Evolutionary conservation across 2,797 vertebrate species (phyloP).

Genomic region (Rhinichthys osculus): DNA sequence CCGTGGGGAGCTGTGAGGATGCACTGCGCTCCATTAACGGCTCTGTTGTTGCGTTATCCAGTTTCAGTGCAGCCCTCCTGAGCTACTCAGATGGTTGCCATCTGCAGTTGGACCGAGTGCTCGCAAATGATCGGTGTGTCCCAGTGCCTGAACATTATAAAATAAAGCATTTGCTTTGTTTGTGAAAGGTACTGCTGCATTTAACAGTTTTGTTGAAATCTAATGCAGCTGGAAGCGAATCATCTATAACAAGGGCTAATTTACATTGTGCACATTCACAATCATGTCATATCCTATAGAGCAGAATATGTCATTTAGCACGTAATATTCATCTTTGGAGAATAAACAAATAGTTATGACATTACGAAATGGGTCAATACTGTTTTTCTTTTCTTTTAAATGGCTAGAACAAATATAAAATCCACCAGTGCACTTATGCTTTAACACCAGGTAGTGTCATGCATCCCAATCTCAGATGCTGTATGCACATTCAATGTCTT

Average conservation of each 20-base stretch:
- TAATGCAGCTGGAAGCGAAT: constrained; percentile 21
- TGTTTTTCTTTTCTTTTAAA: neutral
- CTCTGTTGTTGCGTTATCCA: constrained; percentile 61
- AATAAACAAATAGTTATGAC: constrained; percentile 43
- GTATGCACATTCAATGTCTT: constrained; percentile 56
- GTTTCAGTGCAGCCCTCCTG: constrained; percentile 61
- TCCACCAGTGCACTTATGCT: neutral
- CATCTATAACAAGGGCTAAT: constrained; percentile 39
- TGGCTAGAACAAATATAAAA: constrained; percentile 3
- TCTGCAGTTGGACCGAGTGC: constrained; percentile 61
- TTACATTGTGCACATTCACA: constrained; percentile 21
- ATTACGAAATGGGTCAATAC: constrained; percentile 16
- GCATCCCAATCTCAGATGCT: constrained; percentile 10
- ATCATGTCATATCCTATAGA: constrained; percentile 27
- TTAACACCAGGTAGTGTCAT: neutral
- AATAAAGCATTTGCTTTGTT: constrained; percentile 52
- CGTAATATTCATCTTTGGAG: constrained; percentile 25
- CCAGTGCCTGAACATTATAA: constrained; percentile 45
- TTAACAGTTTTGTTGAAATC: constrained; percentile 31
- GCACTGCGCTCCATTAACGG: constrained; percentile 56
- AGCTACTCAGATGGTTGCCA: constrained; percentile 52
- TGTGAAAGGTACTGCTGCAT: constrained; percentile 26
- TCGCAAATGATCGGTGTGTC: constrained; percentile 39
- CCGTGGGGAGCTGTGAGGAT: constrained; percentile 63
- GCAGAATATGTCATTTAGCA: constrained; percentile 30